Evolutionary conservation across 1,140 invertebrate genomes (phyloP).

Genomic region (Drosophila asahinai): DNA sequence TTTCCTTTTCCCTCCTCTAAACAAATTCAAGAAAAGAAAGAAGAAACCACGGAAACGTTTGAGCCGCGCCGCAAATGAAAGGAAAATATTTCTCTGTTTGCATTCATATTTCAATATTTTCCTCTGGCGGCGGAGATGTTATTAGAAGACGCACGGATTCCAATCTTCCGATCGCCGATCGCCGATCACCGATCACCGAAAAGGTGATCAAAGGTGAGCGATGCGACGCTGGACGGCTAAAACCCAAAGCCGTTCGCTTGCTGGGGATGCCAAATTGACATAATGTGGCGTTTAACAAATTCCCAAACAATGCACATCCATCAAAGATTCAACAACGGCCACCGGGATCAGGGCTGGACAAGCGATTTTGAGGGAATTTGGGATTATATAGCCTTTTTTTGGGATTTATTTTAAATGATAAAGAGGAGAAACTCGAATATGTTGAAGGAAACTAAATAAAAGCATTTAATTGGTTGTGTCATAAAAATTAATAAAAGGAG

Average conservation of each 20-base stretch:
- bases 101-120: conserved; percentile 82
- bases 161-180: conserved; percentile 45
- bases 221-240: not conserved
- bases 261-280: conserved; percentile 75
- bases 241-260: not conserved
- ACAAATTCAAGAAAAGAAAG: conserved; percentile 12
- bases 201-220: conserved; percentile 49
- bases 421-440: not conserved
- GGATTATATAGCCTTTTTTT: not conserved
- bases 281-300: conserved; percentile 84
- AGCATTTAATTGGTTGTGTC: too few relatives aligned
- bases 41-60: conserved; percentile 43
- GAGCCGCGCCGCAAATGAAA: conserved; percentile 46
- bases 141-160: conserved; percentile 59
- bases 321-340: conserved; percentile 24
- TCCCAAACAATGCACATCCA: conserved; percentile 63
- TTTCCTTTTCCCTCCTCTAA: conserved; percentile 9
- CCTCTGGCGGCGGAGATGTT: conserved; percentile 43
- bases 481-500: too few relatives aligned
- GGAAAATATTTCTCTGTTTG: conserved; percentile 68
- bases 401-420: not conserved
- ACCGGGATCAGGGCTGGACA: conserved; percentile 24
- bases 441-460: not conserved
- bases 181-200: conserved; percentile 26
- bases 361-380: not conserved